Base-by-base conservation (phyloP, 2,113 vertebrate genomes). In the Plecotus auritus region DNA sequence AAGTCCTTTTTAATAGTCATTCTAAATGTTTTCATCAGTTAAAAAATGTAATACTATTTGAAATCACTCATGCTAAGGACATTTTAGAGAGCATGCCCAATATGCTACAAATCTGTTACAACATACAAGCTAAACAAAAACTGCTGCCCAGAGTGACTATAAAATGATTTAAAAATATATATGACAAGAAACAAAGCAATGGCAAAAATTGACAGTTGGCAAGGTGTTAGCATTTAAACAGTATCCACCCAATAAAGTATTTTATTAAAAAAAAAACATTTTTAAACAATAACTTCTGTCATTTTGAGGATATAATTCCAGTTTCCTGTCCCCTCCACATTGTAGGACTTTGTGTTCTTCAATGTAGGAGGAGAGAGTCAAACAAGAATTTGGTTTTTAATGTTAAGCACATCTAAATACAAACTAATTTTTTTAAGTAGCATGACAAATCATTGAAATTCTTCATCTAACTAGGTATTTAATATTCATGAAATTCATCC, bases 231-330 rank as follows among this genome's bases (percentile, higher is more conserved):
- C 35, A 74, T 70, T 94, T 93, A 84, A 93, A 40, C 74, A 80
- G 49, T 80, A 85, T 82, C 73, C n/a, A 80, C 91, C 56, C 84
- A 86, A 16, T 45, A 26, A 95, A 94, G 64, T 56, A 20, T 72
- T 95, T 92, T 23, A 64, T 61, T 45, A 35, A 88, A 92, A 49
- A 92, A 49, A 49, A 67, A 80, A 72, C 7, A 76, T 51, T 47
- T 95, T 85, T 77, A 67, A 92, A 93, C 81, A 97, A 95, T 96
- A 61, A 92, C 90, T 72, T 88, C 32, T 84, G 77, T 80, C 86
- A 89, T 97, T 81, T 91, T 97, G 85, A 91, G 87, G 94, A 95
- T 81, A 88, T 92, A 88, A 90, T 95, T 90, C 85, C 67, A 80
- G 84, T 72, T 97, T 96, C 90, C 96, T 73, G 72, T 95, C 59